Evolutionary conservation across 1,140 invertebrate species (phyloP).

Genomic region (Drosophila micromelanica): DNA sequence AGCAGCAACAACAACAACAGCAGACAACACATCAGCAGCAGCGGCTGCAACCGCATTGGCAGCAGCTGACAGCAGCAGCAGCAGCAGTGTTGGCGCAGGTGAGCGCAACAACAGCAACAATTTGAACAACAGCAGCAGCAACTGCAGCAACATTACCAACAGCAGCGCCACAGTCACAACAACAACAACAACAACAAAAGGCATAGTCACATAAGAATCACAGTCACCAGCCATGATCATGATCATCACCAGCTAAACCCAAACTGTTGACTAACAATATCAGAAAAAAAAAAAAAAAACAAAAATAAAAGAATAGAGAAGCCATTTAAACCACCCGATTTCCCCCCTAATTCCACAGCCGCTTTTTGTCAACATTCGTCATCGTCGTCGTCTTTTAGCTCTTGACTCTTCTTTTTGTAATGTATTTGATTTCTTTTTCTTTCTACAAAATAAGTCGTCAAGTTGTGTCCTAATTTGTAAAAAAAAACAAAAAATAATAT

Average conservation of each 20-base stretch:
- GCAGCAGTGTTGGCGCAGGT: constrained; percentile 56
- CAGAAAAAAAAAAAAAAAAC: background rate
- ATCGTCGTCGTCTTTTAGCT: constrained; percentile 33
- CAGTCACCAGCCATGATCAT: constrained; percentile 17
- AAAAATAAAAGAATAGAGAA: no score
- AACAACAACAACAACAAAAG: constrained; percentile 35
- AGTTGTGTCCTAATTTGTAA: constrained; percentile 64
- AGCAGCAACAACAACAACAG: constrained; percentile 9
- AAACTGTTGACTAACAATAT: constrained; percentile 25
- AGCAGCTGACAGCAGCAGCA: constrained; percentile 8
- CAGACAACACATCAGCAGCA: constrained; percentile 6
- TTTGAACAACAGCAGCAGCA: constrained; percentile 50
- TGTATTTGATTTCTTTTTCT: constrained; percentile 21
- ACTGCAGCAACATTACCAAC: constrained; percentile 21
- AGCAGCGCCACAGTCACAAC: constrained; percentile 27
- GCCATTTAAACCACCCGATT: background rate
- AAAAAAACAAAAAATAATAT: constrained; percentile 65
- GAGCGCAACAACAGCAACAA: constrained; percentile 59
- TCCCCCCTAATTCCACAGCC: constrained; percentile 13
- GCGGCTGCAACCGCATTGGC: constrained; percentile 3
- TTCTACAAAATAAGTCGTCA: constrained; percentile 39
- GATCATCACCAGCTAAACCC: constrained; percentile 15
- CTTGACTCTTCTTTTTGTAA: constrained; percentile 3
- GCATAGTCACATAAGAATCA: constrained; percentile 43
- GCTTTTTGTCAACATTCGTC: constrained; percentile 30